Percentiles rank a stretch among this genome's conserved stretches.
Conservation (phyloP, 2,113 vertebrate genomes). For the Passer montanus region DNA sequence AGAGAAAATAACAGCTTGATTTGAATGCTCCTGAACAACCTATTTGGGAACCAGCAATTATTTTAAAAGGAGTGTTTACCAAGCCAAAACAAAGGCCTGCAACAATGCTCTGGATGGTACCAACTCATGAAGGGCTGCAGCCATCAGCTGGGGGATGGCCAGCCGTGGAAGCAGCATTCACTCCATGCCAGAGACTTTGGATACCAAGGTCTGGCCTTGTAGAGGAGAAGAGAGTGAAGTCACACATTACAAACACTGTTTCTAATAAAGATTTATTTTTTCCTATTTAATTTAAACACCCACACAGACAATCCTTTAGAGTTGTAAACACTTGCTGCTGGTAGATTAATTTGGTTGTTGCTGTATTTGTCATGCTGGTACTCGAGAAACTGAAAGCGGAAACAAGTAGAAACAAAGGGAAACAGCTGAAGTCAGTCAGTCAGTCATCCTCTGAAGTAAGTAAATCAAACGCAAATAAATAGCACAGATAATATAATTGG, state of each 20-base stretch:
- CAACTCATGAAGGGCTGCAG: background rate
- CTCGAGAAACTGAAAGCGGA: background rate
- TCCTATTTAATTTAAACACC: background rate
- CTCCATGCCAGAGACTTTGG: background rate
- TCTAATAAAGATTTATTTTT: background rate
- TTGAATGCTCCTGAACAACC: background rate
- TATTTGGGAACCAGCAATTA: background rate
- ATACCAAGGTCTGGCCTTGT: background rate
- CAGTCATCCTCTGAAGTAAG: background rate
- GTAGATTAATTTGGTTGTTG: background rate
- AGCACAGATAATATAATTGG: background rate
- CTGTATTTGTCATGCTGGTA: background rate
- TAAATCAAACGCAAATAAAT: constrained; percentile 14
- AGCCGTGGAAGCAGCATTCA: accelerated
- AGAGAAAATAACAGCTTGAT: background rate
- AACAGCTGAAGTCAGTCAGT: background rate
- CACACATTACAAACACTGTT: background rate
- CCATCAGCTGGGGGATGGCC: accelerated
- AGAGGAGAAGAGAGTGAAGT: background rate
- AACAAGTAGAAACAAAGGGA: background rate
- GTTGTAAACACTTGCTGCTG: constrained; percentile 21
- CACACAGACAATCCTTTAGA: background rate
- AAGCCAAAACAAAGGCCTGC: background rate
- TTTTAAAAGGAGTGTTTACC: background rate
- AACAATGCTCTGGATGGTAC: background rate